Evolutionary conservation across 2,888 invertebrate genomes (phyloP).

Genomic region (Pandemis heparana): DNA sequence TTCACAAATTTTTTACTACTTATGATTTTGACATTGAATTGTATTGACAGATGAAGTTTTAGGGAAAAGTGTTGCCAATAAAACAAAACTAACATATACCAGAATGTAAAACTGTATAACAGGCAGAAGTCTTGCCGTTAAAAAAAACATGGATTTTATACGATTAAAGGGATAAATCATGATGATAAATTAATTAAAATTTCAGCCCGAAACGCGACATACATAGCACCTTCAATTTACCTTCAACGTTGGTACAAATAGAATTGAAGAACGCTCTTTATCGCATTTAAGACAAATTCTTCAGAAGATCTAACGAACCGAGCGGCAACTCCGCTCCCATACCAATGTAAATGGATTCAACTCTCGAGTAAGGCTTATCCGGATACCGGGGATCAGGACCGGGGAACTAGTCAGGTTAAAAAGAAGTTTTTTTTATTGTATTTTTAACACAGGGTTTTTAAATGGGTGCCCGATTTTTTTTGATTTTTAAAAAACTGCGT

Average conservation of each 20-base stretch:
- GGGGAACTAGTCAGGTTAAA: neutral
- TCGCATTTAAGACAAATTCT: slow-evolving; percentile 1
- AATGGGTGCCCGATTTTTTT: too few species aligned
- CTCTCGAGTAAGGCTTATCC: neutral
- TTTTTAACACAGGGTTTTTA: too few species aligned
- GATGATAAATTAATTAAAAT: neutral
- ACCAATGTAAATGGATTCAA: slow-evolving; percentile 6
- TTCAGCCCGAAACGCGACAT: neutral
- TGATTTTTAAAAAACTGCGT: too few species aligned
- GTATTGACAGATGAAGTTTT: too few species aligned
- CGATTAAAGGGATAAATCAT: neutral
- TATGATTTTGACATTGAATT: too few species aligned
- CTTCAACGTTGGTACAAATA: neutral
- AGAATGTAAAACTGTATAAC: too few species aligned
- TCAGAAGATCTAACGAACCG: slow-evolving; percentile 10
- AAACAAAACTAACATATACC: too few species aligned
- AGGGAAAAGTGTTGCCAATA: too few species aligned
- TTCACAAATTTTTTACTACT: too few species aligned
- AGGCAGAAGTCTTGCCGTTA: too few species aligned
- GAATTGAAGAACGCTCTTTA: neutral
- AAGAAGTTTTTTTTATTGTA: neutral
- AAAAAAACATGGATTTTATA: too few species aligned
- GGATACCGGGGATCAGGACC: neutral
- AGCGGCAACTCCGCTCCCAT: slow-evolving; percentile 5
- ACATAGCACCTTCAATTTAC: neutral